A percentile compares a stretch with the other conserved stretches of the same genome.
Evolutionary conservation across 2,888 invertebrate genomes (phyloP).

Genomic region (Barypeithes pellucidus): DNA sequence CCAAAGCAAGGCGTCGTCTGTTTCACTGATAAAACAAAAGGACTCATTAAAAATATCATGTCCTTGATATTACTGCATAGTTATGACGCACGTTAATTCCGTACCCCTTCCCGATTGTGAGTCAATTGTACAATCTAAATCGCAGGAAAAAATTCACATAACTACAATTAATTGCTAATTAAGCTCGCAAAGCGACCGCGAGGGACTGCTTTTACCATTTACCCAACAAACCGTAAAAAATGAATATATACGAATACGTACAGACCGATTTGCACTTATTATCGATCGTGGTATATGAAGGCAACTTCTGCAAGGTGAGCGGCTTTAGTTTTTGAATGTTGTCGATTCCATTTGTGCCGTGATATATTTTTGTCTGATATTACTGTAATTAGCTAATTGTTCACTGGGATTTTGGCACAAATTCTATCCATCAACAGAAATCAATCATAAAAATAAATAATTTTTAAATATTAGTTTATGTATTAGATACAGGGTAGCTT

Average conservation of each 20-base stretch:
- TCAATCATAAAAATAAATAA: too few species aligned
- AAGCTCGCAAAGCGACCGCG: slow-evolving; percentile 1
- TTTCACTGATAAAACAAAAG: too few species aligned
- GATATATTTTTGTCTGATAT: slow-evolving; percentile 4
- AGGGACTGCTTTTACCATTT: slow-evolving; percentile 46
- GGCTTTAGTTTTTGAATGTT: slow-evolving; percentile 25
- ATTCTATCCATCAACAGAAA: too few species aligned
- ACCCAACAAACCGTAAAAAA: slow-evolving; percentile 40
- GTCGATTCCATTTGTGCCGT: background rate
- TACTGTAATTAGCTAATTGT: too few species aligned
- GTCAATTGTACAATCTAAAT: background rate
- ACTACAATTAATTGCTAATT: slow-evolving; percentile 23
- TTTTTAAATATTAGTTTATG: too few species aligned
- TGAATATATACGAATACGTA: slow-evolving; percentile 32
- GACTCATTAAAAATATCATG: too few species aligned
- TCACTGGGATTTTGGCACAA: too few species aligned
- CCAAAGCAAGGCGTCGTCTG: too few species aligned
- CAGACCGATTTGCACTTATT: slow-evolving; percentile 39
- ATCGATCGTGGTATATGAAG: slow-evolving; percentile 40
- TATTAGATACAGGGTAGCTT: too few species aligned
- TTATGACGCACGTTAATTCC: too few species aligned
- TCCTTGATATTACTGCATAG: too few species aligned
- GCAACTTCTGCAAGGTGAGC: slow-evolving; percentile 39
- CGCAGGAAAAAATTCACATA: background rate
- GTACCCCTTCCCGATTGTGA: too few species aligned